Evolutionary conservation across 2,113 vertebrate genomes (phyloP), one percentile per base, ranked within the genome.

Genomic region (Panurus biarmicus): DNA sequence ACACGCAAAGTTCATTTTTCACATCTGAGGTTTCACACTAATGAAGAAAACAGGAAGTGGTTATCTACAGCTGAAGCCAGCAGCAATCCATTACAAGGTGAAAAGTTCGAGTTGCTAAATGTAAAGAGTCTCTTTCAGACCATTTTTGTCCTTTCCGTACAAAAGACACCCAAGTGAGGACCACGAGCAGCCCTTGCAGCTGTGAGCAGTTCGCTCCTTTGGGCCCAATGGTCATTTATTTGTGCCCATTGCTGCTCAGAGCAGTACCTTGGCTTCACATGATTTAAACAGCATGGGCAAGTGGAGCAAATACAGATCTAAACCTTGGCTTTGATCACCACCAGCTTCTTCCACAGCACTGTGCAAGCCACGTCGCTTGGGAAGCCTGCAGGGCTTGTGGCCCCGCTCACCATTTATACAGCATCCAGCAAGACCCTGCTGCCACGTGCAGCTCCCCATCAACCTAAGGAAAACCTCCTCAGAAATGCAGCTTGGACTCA

Each of bases 21-120:
- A 82, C 45, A 35, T 36, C 10, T 74, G 94, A 87, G 91, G 75
- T 88, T 94, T 91, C 65, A 74, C 23, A 35, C 51, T 6, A 56
- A 74, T 66, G 90, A 33, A 82, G 36, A 86, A 90, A 96, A 93
- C 91, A 97, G 94, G 95, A 97, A 95, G 94, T 0, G 94, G 95
- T 91, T 94, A 69, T 31, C 28, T 64, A 17, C n/a, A 36, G 61
- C 79, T 38, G 42, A 56, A 91, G 62, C 73, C 66, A 78, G 58
- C 45, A 64, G 48, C 2, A 4, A 53, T 1, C 2, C 57, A 33
- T 20, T 6, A 54, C 69, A 53, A 60, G 78, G 91, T 42, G 89
- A 95, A 73, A 65, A 87, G 77, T 45, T 44, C 35, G 48, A 53
- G 53, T 42, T 89, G 50, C 70, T 61, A 53, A 71, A 72, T 4